These are phyloP conservation scores for Sphenopsis melanotis DNA, from an alignment of 2,797 vertebrate genomes.

Conservation along the genomic window DNA sequence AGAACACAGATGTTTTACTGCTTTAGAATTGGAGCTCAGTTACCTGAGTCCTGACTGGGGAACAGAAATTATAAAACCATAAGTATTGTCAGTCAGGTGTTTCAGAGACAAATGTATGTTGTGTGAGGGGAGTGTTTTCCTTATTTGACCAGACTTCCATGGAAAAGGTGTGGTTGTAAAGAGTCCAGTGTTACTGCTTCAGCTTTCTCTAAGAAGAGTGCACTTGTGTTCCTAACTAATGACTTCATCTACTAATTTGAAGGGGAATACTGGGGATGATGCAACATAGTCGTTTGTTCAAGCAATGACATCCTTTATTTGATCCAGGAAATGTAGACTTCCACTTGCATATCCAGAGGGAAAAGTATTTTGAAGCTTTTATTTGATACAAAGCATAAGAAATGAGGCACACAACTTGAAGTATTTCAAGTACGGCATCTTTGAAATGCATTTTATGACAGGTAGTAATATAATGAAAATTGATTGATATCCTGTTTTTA, in stretches of 20 bases:
- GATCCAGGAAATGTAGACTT: not conserved
- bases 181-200: not conserved
- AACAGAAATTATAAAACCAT: not conserved
- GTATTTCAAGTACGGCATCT: not conserved
- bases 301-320: not conserved
- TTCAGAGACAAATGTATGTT: not conserved
- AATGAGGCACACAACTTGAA: not conserved
- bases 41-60: not conserved
- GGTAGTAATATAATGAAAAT: not conserved
- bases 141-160: not conserved
- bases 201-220: not conserved
- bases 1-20: not conserved
- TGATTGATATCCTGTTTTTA: not conserved
- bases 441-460: not conserved
- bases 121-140: not conserved
- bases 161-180: constrained; percentile 21
- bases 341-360: not conserved
- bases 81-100: not conserved
- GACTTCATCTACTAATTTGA: not conserved
- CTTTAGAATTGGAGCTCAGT: not conserved
- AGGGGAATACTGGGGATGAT: not conserved
- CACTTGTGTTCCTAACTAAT: not conserved
- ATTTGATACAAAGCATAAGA: not conserved
- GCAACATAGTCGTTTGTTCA: not conserved
- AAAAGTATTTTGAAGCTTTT: not conserved